Evolutionary conservation across 2,113 vertebrate species (phyloP).

Genomic region (Lophius piscatorius): DNA sequence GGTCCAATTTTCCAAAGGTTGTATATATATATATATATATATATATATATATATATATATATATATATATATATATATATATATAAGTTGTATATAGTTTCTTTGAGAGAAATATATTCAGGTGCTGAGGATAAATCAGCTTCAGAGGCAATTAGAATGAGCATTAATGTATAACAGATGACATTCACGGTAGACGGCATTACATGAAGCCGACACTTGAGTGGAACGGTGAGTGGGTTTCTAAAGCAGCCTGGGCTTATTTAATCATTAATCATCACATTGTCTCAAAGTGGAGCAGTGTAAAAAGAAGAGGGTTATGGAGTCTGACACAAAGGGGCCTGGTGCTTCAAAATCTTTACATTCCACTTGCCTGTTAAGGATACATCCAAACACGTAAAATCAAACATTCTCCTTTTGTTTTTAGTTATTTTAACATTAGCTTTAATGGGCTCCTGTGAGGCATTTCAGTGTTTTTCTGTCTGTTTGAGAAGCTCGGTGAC

Average conservation of each 20-base stretch:
- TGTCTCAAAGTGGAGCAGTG: no score
- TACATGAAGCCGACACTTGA: constrained; percentile 36
- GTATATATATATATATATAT: no score
- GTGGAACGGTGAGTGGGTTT: constrained; percentile 52
- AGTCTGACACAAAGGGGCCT: constrained; percentile 3
- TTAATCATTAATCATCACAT: constrained; percentile 31
- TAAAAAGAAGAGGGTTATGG: neutral
- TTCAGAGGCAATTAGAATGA: no score
- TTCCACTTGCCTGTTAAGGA: constrained; percentile 1
- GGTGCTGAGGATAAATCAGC: no score
- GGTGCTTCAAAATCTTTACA: neutral
- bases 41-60: no score
- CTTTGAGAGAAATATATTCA: no score
- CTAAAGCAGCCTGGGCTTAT: constrained; percentile 63
- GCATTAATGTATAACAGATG: constrained; percentile 28
- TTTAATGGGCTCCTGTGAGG: constrained; percentile 31
- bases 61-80: no score
- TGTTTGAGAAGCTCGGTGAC: constrained; percentile 1
- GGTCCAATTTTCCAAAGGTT: no score
- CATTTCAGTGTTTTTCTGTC: neutral
- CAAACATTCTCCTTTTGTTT: no score
- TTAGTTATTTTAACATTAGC: constrained; percentile 2
- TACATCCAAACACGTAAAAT: neutral
- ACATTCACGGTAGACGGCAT: constrained; percentile 40
- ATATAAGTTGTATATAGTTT: no score